Base-by-base conservation (phyloP, 2,113 vertebrate genomes). In the Geococcyx californianus region DNA sequence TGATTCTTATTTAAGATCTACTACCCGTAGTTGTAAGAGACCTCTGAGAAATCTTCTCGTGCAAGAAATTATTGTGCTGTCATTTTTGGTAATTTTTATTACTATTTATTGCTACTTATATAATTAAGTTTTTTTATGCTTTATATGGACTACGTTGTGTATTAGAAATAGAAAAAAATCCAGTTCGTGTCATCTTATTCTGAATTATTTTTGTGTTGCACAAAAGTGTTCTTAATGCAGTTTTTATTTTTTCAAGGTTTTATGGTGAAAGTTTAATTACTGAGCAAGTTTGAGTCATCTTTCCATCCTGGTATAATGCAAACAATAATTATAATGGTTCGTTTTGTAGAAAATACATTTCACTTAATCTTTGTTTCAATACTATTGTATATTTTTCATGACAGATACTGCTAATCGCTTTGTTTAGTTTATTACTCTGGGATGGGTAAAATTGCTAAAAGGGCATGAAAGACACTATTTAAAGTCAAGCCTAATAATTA, bases 161-260 rank as follows among this genome's bases (percentile, higher is more conserved):
- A 28, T 16, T 23, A 76, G 56, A 81, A 86, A 72, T 0, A 54
- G 51, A 44, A 78, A 54, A 75, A 75, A 40, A 25, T 40, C 14
- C 29, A 45, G 19, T 87, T 64, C 23, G 16, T 74, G 28, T 55
- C 23, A 85, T 52, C 28, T 87, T 12, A n/a, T 84, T 82, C 12
- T 55, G 72, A 85, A 70, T 52, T 14, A 20, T 67, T 89, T 67
- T 8, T 67, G 20, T 84, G 51, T 58, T 75, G 28, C 21, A 51
- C 20, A 47, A 60, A 67, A 80, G 18, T 36, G 56, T 88, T 82
- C 40, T 95, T 60, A 63, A 89, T 95, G 87, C 47, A 7, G 9
- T 85, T 29, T 80, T 94, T 89, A 77, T 90, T 93, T 90, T 73
- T 92, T 95, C 44, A 84, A 87, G 89, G 23, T 52, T 72, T 34